These are phyloP conservation scores for Pleuronectes platessa DNA, from an alignment of 2,113 vertebrate genomes.

Conservation along the genomic window DNA sequence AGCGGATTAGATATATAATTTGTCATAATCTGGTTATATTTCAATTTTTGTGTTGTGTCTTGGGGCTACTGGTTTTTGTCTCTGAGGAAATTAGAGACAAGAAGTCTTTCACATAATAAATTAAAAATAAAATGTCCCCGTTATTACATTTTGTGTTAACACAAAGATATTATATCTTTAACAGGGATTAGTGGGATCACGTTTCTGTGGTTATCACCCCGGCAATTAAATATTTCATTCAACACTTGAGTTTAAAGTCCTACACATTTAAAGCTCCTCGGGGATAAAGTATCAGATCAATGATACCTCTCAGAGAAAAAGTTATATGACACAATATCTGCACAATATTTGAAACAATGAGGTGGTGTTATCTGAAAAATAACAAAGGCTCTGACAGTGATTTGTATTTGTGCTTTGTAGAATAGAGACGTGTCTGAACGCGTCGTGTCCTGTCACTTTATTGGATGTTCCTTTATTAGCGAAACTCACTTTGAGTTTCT, in stretches of 20 bases:
- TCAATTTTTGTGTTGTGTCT: not conserved
- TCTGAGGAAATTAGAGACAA: not conserved
- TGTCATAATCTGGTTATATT: not conserved
- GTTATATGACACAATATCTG: not conserved
- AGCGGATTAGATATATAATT: not conserved
- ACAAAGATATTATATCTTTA: not conserved
- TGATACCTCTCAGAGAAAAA: not conserved
- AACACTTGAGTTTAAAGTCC: not conserved
- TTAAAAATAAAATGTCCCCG: not conserved
- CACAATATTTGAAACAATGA: slow-evolving; percentile 3
- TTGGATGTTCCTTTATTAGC: slow-evolving; percentile 48
- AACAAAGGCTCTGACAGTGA: not conserved
- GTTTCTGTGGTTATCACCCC: not conserved
- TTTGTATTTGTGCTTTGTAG: not conserved
- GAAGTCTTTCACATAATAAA: not conserved
- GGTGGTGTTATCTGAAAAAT: not conserved
- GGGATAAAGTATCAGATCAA: not conserved
- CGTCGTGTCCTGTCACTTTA: slow-evolving; percentile 50
- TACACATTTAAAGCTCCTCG: not conserved
- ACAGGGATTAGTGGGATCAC: not conserved
- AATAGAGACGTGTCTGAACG: slow-evolving; percentile 15
- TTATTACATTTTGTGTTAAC: not conserved
- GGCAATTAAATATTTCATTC: not conserved
- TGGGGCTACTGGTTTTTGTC: not conserved
- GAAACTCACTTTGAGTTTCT: slow-evolving; percentile 28